Percentiles rank a stretch among this genome's conserved stretches.
These are phyloP conservation scores for Falco cherrug DNA, from an alignment of 2,797 vertebrate genomes.

Conservation along the genomic window DNA sequence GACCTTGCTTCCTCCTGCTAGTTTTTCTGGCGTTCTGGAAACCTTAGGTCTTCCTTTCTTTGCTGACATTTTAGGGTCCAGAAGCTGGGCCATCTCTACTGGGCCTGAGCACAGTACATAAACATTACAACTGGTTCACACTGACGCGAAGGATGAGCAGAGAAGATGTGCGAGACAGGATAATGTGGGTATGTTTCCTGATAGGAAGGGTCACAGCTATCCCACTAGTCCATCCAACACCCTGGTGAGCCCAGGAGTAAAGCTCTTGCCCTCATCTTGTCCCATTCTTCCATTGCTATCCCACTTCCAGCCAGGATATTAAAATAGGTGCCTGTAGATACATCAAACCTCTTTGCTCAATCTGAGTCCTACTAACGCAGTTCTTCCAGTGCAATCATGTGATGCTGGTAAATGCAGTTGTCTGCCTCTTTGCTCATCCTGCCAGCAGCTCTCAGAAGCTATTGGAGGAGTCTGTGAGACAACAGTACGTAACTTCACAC, in stretches of 20 bases:
- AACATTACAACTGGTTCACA: not conserved
- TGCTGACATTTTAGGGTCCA: not conserved
- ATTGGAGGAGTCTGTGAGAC: not conserved
- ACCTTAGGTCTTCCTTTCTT: not conserved
- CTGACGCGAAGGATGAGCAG: not conserved
- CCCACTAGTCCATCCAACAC: not conserved
- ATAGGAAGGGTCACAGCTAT: not conserved
- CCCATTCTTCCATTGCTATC: not conserved
- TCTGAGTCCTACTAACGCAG: not conserved
- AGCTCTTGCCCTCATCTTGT: not conserved
- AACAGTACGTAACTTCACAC: not conserved
- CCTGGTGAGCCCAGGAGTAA: not conserved
- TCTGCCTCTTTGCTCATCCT: not conserved
- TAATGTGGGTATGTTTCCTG: not conserved
- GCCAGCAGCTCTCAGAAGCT: not conserved
- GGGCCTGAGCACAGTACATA: not conserved
- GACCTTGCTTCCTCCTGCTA: not conserved
- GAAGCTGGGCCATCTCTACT: not conserved
- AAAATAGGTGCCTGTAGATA: not conserved
- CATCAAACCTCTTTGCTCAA: not conserved
- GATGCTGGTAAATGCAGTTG: not conserved
- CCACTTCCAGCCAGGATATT: not conserved
- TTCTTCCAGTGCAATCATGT: not conserved
- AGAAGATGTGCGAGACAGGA: not conserved
- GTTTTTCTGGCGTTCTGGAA: not conserved